Percentiles rank a stretch among this genome's conserved stretches.
Evolutionary conservation across 2,797 vertebrate species (phyloP).

Genomic region (Spondyliosoma cantharus): DNA sequence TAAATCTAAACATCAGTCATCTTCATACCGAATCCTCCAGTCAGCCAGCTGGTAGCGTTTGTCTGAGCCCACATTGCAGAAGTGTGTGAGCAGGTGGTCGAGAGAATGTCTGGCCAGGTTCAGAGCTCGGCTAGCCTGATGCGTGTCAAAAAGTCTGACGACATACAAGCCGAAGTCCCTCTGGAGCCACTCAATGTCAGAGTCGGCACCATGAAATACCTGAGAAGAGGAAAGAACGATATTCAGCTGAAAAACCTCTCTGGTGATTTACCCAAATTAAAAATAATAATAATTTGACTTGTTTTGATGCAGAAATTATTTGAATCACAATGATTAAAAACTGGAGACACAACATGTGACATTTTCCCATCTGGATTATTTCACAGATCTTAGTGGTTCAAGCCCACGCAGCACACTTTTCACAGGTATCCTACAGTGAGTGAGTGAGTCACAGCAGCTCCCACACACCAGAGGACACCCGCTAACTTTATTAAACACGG

Average conservation of each 20-base stretch:
- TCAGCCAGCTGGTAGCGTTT: conserved; percentile 98
- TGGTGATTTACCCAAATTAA: background rate
- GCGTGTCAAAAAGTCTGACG: conserved; percentile 96
- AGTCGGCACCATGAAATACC: conserved; percentile 97
- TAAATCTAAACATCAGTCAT: background rate
- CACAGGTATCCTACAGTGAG: conserved; percentile 59
- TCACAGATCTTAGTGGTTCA: conserved; percentile 43
- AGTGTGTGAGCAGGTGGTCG: conserved; percentile 92
- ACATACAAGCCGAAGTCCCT: conserved; percentile 96
- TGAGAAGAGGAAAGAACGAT: conserved; percentile 58
- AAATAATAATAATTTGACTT: background rate
- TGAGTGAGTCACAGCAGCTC: conserved; percentile 60
- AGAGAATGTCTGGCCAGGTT: conserved; percentile 93
- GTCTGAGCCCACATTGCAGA: conserved; percentile 89
- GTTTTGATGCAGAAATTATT: conserved; percentile 1
- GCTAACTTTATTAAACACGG: conserved; percentile 44
- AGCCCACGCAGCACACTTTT: conserved; percentile 54
- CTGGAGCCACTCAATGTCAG: conserved; percentile 97
- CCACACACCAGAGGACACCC: conserved; percentile 52
- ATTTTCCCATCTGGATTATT: conserved; percentile 44
- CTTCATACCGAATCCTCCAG: conserved; percentile 94
- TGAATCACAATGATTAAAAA: background rate
- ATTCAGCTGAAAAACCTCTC: background rate
- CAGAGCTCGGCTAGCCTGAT: conserved; percentile 93
- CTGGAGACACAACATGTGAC: conserved; percentile 1